phyloP scores from a whole-genome alignment of 2,888 invertebrate species.

The Muscina levida region DNA sequence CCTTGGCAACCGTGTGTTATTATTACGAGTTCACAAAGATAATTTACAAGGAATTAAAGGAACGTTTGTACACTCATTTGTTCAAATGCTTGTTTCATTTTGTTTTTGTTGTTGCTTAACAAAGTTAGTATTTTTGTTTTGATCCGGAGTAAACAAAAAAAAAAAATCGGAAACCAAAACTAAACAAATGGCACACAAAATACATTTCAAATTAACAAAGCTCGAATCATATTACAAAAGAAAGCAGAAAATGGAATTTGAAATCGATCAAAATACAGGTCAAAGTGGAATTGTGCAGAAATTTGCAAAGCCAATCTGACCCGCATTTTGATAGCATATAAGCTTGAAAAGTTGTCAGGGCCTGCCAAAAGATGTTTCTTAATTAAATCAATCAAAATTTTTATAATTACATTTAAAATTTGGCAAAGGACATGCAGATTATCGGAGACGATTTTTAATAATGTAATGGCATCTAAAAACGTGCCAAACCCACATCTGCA shows the following conservation, averaged over 20 bases:
- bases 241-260: slow-evolving; percentile 1
- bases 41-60: slow-evolving; percentile 34
- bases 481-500: too few species aligned
- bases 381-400: too few species aligned
- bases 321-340: too few species aligned
- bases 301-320: too few species aligned
- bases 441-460: too few species aligned
- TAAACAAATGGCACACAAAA: background rate
- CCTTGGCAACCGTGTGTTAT: slow-evolving; percentile 14
- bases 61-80: slow-evolving; percentile 20
- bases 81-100: background rate
- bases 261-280: slow-evolving; percentile 23
- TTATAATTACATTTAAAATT: too few species aligned
- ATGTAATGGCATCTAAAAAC: too few species aligned
- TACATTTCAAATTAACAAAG: slow-evolving; percentile 29
- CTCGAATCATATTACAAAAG: slow-evolving; percentile 1
- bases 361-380: too few species aligned
- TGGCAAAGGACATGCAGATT: too few species aligned
- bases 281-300: slow-evolving; percentile 17
- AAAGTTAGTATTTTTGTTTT: too few species aligned
- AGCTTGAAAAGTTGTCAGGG: too few species aligned
- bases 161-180: slow-evolving; percentile 13
- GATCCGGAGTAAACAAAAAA: background rate
- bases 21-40: slow-evolving; percentile 36
- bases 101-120: background rate